phyloP scores from a whole-genome alignment of 2,888 invertebrate species.

The Orthosia gracilis region DNA sequence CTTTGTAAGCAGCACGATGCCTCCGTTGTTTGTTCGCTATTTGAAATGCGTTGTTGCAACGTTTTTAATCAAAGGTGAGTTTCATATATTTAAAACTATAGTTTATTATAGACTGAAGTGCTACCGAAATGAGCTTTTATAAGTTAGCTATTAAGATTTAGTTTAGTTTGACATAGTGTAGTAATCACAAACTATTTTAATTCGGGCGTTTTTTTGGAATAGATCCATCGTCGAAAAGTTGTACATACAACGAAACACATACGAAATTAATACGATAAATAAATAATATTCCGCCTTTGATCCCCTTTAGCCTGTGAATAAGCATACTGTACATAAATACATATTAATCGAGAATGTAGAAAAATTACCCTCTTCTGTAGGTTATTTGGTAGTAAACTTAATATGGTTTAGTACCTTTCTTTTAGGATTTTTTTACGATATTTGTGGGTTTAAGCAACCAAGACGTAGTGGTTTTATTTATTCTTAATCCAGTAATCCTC shows the following conservation, averaged over 20 bases:
- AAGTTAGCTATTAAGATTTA: not conserved
- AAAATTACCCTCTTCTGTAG: constrained; percentile 26
- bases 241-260: not conserved
- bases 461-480: constrained; percentile 9
- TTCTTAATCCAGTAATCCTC: not conserved
- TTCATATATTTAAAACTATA: not conserved
- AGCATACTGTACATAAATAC: constrained; percentile 34
- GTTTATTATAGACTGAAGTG: not conserved
- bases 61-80: constrained; percentile 82
- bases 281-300: constrained; percentile 10
- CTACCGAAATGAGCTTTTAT: no score
- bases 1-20: constrained; percentile 71
- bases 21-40: constrained; percentile 71
- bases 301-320: constrained; percentile 4
- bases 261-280: constrained; percentile 19
- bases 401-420: constrained; percentile 1
- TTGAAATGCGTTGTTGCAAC: constrained; percentile 80
- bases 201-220: not conserved
- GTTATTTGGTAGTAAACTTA: constrained; percentile 44
- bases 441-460: constrained; percentile 3
- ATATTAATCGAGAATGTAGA: constrained; percentile 33
- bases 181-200: not conserved
- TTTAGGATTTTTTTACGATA: constrained; percentile 47
- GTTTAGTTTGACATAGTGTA: not conserved
- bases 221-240: not conserved